A percentile compares a stretch with the other conserved stretches of the same genome.
phyloP scores from a whole-genome alignment of 2,797 vertebrate genomes.

The Takifugu rubripes region DNA sequence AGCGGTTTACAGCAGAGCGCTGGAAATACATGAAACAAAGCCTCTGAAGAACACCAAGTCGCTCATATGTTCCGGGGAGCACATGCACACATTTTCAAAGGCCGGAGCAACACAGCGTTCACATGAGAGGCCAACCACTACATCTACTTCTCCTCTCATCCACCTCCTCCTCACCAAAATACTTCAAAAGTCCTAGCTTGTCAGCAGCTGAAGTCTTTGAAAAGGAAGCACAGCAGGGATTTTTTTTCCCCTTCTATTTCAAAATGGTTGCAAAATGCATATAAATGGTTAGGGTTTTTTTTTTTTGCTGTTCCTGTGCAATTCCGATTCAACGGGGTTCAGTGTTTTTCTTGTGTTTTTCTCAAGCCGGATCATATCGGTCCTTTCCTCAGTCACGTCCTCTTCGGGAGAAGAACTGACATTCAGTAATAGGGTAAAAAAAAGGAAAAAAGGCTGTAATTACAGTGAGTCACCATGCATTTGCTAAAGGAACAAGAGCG shows the following conservation, averaged over 20 bases:
- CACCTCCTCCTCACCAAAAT: constrained; percentile 31
- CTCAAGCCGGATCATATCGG: not conserved
- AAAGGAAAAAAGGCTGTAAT: not conserved
- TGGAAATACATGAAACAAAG: constrained; percentile 51
- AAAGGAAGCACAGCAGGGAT: constrained; percentile 1
- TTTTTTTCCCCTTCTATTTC: not conserved
- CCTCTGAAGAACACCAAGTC: constrained; percentile 50
- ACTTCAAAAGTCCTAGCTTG: constrained; percentile 24
- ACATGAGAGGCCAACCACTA: constrained; percentile 46
- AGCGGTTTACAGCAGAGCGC: constrained; percentile 44
- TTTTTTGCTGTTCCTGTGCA: not conserved
- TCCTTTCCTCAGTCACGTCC: constrained; percentile 18
- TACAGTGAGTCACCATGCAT: constrained; percentile 2
- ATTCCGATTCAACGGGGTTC: constrained; percentile 2
- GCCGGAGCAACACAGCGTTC: constrained; percentile 47
- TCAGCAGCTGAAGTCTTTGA: constrained; percentile 40
- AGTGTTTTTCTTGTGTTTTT: constrained; percentile 12
- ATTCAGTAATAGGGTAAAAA: constrained; percentile 10
- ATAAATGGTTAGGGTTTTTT: constrained; percentile 12
- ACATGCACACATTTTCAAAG: constrained; percentile 46
- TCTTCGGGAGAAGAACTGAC: constrained; percentile 7
- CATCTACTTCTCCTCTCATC: constrained; percentile 37
- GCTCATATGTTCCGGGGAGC: constrained; percentile 44
- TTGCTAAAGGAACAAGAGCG: constrained; percentile 4
- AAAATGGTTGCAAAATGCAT: constrained; percentile 5